Percentiles rank a stretch among this genome's conserved stretches.
These are phyloP conservation scores for Phrixothrix hirtus DNA, from an alignment of 2,888 invertebrate genomes.

Conservation along the genomic window DNA sequence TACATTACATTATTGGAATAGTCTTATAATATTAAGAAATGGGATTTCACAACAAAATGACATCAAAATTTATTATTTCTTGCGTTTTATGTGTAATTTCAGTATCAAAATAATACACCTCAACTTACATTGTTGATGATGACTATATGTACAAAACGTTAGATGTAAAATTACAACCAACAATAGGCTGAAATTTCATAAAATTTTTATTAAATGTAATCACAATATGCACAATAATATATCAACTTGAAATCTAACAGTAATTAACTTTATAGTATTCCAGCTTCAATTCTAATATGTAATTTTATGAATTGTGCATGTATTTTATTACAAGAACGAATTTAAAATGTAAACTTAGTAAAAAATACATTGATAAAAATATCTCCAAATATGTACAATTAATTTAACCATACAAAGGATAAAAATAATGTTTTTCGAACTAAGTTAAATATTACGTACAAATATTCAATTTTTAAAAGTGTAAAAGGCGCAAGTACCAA, in stretches of 20 bases:
- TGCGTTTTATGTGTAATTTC: slow-evolving; percentile 22
- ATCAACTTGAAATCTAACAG: slow-evolving; percentile 28
- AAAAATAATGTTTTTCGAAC: neutral
- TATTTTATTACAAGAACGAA: slow-evolving; percentile 5
- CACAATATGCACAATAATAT: slow-evolving; percentile 32
- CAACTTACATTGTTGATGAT: slow-evolving; percentile 18
- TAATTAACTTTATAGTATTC: slow-evolving; percentile 24
- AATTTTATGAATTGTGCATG: slow-evolving; percentile 24
- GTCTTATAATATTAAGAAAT: slow-evolving; percentile 34
- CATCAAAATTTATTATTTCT: slow-evolving; percentile 20
- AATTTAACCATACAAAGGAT: slow-evolving; percentile 5
- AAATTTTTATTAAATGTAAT: slow-evolving; percentile 30
- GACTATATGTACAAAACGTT: slow-evolving; percentile 25
- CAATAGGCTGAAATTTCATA: slow-evolving; percentile 21
- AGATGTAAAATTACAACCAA: slow-evolving; percentile 21
- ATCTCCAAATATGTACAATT: too few species aligned
- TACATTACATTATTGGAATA: slow-evolving; percentile 42
- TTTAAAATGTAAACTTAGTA: too few species aligned
- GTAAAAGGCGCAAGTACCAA: slow-evolving; percentile 9
- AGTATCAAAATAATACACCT: slow-evolving; percentile 30
- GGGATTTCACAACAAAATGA: slow-evolving; percentile 25
- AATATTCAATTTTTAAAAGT: too few species aligned
- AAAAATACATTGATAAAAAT: too few species aligned
- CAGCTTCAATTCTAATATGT: slow-evolving; percentile 13
- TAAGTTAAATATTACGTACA: too few species aligned